phyloP scores from a whole-genome alignment of 1,140 invertebrate genomes.

The Danaus melanippus region DNA sequence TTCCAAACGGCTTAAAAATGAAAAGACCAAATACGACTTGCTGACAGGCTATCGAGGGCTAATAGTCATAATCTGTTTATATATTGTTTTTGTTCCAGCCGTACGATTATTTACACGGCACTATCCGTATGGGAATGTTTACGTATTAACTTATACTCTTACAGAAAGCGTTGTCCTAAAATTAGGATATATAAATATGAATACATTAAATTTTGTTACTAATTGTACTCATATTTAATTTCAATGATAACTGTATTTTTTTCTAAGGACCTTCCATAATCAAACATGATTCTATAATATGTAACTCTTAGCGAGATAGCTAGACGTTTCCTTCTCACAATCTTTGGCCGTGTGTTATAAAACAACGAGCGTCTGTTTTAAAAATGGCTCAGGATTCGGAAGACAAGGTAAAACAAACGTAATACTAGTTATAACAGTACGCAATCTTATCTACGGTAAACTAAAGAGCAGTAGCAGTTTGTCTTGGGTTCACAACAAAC shows the following conservation, averaged over 20 bases:
- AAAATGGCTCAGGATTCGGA: slow-evolving; percentile 63
- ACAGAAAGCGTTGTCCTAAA: slow-evolving; percentile 39
- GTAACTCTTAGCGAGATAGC: too few species aligned
- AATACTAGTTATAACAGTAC: slow-evolving; percentile 3
- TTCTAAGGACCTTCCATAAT: slow-evolving; percentile 13
- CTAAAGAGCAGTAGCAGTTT: slow-evolving; percentile 70
- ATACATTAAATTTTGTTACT: too few species aligned
- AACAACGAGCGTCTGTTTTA: slow-evolving; percentile 65
- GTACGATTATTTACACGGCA: slow-evolving; percentile 51
- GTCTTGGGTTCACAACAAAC: slow-evolving; percentile 68
- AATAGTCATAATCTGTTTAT: slow-evolving; percentile 63
- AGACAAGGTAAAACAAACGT: slow-evolving; percentile 66
- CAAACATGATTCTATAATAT: background rate
- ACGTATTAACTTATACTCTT: slow-evolving; percentile 41
- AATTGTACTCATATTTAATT: too few species aligned
- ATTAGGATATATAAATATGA: slow-evolving; percentile 4
- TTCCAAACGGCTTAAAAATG: slow-evolving; percentile 40
- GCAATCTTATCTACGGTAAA: slow-evolving; percentile 68
- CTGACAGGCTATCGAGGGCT: slow-evolving; percentile 58
- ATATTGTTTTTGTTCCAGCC: slow-evolving; percentile 40
- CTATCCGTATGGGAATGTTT: slow-evolving; percentile 64
- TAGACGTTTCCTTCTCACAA: slow-evolving; percentile 32
- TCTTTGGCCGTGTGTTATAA: slow-evolving; percentile 29
- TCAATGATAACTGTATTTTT: too few species aligned
- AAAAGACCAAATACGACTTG: slow-evolving; percentile 53